Percentiles rank a stretch among this genome's conserved stretches.
Conservation (phyloP, 1,140 invertebrate species). For the Caerostris darwini region DNA sequence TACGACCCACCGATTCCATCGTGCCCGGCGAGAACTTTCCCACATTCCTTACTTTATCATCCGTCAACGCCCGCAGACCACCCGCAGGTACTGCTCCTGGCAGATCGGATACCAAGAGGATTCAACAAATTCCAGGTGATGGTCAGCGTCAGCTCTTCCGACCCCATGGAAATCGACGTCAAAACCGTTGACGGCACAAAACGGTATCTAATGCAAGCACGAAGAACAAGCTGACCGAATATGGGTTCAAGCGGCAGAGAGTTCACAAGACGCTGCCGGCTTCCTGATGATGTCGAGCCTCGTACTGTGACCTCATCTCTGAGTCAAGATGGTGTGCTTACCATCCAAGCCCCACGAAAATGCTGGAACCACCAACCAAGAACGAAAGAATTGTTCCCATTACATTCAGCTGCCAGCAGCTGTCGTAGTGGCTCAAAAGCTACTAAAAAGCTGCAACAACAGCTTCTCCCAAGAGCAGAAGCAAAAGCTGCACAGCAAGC, state of each 20-base stretch:
- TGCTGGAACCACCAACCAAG: no score
- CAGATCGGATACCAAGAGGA: constrained; percentile 92
- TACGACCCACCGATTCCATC: constrained; percentile 38
- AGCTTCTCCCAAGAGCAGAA: no score
- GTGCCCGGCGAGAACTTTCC: neutral
- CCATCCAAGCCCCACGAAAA: constrained; percentile 84
- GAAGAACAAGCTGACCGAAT: constrained; percentile 90
- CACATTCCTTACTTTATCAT: neutral
- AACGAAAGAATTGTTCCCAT: no score
- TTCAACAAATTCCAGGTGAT: constrained; percentile 89
- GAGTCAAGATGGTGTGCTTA: constrained; percentile 88
- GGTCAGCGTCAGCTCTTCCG: constrained; percentile 91
- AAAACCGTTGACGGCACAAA: constrained; percentile 91
- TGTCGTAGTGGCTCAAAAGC: no score
- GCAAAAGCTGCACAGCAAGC: neutral
- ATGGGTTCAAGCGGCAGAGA: constrained; percentile 86
- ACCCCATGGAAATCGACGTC: constrained; percentile 92
- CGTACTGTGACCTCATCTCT: constrained; percentile 87
- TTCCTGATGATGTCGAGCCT: constrained; percentile 85
- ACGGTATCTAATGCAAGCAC: no score
- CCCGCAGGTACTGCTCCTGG: constrained; percentile 88
- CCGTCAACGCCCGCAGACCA: constrained; percentile 22
- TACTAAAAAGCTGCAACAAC: no score
- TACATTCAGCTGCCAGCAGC: no score
- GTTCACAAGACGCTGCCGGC: constrained; percentile 85